A percentile compares a stretch with the other conserved stretches of the same genome.
These are phyloP conservation scores for Crepidodera aurea DNA, from an alignment of 2,888 invertebrate genomes.

Conservation along the genomic window DNA sequence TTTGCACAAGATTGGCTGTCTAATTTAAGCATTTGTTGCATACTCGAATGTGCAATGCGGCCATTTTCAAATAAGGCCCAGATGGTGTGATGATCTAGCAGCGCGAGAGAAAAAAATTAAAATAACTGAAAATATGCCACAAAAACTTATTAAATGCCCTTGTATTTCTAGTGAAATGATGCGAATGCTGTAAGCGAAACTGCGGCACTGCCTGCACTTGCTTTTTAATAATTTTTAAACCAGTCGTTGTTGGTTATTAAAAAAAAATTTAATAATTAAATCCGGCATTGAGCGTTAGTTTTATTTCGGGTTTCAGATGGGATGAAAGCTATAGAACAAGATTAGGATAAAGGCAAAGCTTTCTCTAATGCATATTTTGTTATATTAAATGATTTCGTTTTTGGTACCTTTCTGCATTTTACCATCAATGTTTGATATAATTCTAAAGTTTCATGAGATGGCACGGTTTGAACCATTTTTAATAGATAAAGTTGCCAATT, in stretches of 20 bases:
- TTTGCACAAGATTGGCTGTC: no score
- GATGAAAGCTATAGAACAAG: slow-evolving; percentile 60
- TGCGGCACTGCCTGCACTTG: slow-evolving; percentile 20
- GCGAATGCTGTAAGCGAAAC: neutral
- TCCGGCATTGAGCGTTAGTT: slow-evolving; percentile 41
- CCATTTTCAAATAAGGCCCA: no score
- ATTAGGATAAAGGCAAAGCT: slow-evolving; percentile 59
- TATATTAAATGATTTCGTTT: slow-evolving; percentile 45
- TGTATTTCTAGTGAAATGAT: neutral
- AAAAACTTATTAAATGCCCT: neutral
- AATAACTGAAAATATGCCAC: no score
- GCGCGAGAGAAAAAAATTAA: no score
- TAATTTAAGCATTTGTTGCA: no score
- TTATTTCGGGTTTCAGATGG: slow-evolving; percentile 58
- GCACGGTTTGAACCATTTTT: no score
- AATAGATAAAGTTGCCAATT: no score
- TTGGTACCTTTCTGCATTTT: slow-evolving; percentile 15
- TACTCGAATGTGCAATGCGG: no score
- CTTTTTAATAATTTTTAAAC: slow-evolving; percentile 35
- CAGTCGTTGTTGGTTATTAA: slow-evolving; percentile 39
- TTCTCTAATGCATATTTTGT: slow-evolving; percentile 50
- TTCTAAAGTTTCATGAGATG: no score
- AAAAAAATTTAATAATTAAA: slow-evolving; percentile 40
- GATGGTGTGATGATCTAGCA: no score
- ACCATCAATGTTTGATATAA: no score